These are phyloP conservation scores for Pteromalus puparum DNA, from an alignment of 1,140 invertebrate species.

Conservation along the genomic window DNA sequence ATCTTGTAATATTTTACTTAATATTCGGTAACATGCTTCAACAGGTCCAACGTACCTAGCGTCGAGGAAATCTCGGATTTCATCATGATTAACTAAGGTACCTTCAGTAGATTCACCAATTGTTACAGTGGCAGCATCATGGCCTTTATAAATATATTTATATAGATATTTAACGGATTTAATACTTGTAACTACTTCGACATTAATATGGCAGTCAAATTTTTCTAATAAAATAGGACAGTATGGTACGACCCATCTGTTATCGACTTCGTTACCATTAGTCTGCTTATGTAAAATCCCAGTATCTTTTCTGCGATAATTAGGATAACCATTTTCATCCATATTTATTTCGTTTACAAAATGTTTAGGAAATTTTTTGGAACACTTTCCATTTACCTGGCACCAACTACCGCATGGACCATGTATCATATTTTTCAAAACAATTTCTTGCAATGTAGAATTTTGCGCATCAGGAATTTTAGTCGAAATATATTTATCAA, in stretches of 20 bases:
- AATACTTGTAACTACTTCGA: conserved; percentile 68
- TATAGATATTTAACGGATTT: conserved; percentile 45
- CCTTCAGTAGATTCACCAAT: conserved; percentile 35
- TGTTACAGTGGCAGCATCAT: conserved; percentile 48
- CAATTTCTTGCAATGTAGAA: conserved; percentile 57
- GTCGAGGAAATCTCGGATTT: no score
- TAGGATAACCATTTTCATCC: conserved; percentile 61
- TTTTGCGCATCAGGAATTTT: conserved; percentile 75
- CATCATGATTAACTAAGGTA: no score
- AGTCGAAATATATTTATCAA: conserved; percentile 60
- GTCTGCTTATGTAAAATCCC: conserved; percentile 31
- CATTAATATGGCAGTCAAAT: conserved; percentile 49
- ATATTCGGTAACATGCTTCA: background rate
- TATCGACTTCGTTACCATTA: conserved; percentile 54
- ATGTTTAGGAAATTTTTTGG: conserved; percentile 66
- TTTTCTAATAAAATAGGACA: conserved; percentile 42
- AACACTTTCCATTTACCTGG: conserved; percentile 64
- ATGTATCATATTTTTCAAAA: conserved; percentile 67
- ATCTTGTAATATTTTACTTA: conserved; percentile 43
- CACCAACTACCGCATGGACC: conserved; percentile 63
- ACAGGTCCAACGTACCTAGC: no score
- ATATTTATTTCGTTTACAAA: conserved; percentile 49
- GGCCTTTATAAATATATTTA: conserved; percentile 49
- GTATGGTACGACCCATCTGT: conserved; percentile 62
- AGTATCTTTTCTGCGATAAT: conserved; percentile 48